Percentiles rank a stretch among this genome's conserved stretches.
Conservation (phyloP, 2,113 vertebrate genomes). For the Eulemur rufifrons region DNA sequence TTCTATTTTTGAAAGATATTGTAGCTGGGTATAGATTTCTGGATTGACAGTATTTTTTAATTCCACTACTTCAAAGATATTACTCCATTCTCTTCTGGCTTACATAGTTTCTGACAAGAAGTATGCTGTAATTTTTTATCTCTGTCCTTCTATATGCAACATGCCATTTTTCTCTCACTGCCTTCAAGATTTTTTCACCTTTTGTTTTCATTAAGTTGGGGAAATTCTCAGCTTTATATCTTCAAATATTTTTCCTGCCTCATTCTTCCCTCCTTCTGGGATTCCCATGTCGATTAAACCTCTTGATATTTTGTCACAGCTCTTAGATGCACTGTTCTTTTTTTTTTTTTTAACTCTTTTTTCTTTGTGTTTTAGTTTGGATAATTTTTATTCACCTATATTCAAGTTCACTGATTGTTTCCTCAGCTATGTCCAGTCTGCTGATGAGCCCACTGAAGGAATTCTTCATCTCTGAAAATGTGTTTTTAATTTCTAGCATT, state of each 20-base stretch:
- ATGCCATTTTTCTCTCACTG: neutral
- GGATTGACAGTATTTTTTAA: neutral
- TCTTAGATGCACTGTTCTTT: neutral
- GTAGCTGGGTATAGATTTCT: constrained; percentile 4
- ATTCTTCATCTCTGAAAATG: neutral
- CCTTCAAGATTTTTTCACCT: neutral
- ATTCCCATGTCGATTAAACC: neutral
- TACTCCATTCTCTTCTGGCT: neutral
- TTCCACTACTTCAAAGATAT: neutral
- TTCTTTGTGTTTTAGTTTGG: neutral
- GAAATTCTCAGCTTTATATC: neutral
- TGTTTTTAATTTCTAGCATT: neutral
- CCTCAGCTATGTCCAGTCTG: neutral
- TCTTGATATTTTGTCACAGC: neutral
- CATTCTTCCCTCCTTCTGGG: neutral
- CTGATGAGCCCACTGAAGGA: neutral
- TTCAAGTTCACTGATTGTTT: neutral
- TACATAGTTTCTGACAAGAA: neutral
- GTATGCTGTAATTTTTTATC: neutral
- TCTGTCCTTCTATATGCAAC: neutral
- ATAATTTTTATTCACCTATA: neutral
- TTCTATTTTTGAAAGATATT: neutral
- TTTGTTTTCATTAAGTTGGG: neutral
- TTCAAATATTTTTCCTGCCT: neutral
- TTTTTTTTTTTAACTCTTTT: neutral